Conservation (phyloP, 1,140 invertebrate genomes). For the Papilio helenus region DNA sequence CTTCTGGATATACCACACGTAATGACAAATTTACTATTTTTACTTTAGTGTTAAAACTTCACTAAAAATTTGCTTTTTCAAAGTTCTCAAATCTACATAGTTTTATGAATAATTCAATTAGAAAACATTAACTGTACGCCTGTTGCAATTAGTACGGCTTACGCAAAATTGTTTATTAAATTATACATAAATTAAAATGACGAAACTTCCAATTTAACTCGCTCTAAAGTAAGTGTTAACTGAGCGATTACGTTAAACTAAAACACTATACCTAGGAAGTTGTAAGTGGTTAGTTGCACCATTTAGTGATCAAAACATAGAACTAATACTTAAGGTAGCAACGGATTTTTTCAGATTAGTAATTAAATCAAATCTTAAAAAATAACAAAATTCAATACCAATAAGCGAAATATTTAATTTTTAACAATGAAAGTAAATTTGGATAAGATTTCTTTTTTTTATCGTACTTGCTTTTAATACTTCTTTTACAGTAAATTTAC, state of each 20-base stretch:
- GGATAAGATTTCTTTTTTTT: too few relatives aligned
- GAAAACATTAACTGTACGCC: background rate
- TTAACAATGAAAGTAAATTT: too few relatives aligned
- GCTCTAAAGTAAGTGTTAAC: constrained; percentile 10
- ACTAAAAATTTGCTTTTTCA: background rate
- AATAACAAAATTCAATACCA: background rate
- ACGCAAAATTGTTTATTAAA: background rate
- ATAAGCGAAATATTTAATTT: too few relatives aligned
- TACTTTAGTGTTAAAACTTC: too few relatives aligned
- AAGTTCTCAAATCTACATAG: background rate
- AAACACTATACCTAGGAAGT: constrained; percentile 33
- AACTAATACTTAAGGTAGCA: background rate
- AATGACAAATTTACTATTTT: too few relatives aligned
- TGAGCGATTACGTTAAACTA: constrained; percentile 8
- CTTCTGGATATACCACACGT: too few relatives aligned
- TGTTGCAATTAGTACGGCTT: constrained; percentile 16
- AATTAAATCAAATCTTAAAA: background rate
- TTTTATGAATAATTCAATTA: background rate
- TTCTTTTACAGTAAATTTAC: too few relatives aligned
- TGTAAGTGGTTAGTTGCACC: background rate
- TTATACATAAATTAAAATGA: constrained; percentile 9
- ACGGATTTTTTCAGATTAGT: background rate
- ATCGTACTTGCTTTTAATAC: too few relatives aligned
- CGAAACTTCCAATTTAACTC: constrained; percentile 24
- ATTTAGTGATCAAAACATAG: background rate